A percentile compares a stretch with the other conserved stretches of the same genome.
These are phyloP conservation scores for Poeciliopsis paucimaculata DNA, from an alignment of 2,797 vertebrate genomes.

Conservation along the genomic window DNA sequence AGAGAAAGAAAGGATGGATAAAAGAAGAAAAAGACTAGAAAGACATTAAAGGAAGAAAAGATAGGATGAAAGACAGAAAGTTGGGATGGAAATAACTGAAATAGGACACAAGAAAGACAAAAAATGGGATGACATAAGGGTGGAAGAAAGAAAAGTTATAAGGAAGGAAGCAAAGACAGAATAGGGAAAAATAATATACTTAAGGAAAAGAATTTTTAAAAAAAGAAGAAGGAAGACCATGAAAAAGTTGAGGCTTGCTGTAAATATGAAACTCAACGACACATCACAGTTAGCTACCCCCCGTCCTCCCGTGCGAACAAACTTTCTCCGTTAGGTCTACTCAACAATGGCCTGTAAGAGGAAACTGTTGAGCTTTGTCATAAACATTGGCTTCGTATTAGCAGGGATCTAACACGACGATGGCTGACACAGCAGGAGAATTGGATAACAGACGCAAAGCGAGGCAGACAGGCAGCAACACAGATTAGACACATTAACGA, in stretches of 20 bases:
- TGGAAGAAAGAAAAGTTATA: neutral
- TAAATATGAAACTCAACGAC: slow-evolving; percentile 26
- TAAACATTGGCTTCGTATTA: slow-evolving; percentile 40
- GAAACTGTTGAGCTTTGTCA: slow-evolving; percentile 38
- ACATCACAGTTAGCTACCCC: slow-evolving; percentile 12
- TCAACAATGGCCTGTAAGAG: slow-evolving; percentile 60
- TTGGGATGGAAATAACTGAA: neutral
- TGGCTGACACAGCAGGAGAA: slow-evolving; percentile 56
- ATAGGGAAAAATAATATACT: neutral
- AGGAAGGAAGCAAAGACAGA: neutral
- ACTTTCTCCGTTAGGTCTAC: slow-evolving; percentile 53
- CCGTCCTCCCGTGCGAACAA: slow-evolving; percentile 28
- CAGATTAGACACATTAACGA: slow-evolving; percentile 54
- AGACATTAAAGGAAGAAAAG: neutral
- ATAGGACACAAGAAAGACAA: neutral
- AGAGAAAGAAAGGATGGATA: too few species aligned
- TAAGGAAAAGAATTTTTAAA: neutral
- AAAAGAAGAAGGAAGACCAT: neutral
- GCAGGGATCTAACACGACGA: slow-evolving; percentile 23
- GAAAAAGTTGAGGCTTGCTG: neutral
- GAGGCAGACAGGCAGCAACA: slow-evolving; percentile 33
- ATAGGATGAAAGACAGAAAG: neutral
- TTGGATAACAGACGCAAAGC: slow-evolving; percentile 32
- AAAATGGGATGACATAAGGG: neutral
- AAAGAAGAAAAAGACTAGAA: neutral